phyloP scores from a whole-genome alignment of 1,140 invertebrate genomes.

The Drosophila ambigua region DNA sequence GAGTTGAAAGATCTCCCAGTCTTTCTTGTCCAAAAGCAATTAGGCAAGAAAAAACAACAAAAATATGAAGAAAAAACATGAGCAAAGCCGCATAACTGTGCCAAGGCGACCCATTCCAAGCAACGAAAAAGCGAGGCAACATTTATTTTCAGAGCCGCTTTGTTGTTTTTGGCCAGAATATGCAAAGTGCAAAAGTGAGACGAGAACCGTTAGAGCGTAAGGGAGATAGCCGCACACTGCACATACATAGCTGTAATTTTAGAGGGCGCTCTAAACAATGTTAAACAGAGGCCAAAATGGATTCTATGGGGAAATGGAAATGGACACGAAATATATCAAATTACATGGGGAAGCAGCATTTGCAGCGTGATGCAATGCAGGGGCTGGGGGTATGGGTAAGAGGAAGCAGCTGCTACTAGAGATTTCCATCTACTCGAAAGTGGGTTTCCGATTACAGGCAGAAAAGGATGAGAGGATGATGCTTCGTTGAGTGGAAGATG shows the following conservation, averaged over 20 bases:
- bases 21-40: not conserved
- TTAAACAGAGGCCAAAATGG: slow-evolving; percentile 65
- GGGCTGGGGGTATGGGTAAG: not conserved
- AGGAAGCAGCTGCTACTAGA: slow-evolving; percentile 39
- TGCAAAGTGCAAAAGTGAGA: slow-evolving; percentile 32
- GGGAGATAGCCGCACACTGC: not conserved
- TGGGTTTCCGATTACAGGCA: slow-evolving; percentile 32
- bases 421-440: slow-evolving; percentile 41
- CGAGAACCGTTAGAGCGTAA: slow-evolving; percentile 21
- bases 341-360: slow-evolving; percentile 41
- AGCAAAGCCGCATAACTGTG: slow-evolving; percentile 75
- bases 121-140: slow-evolving; percentile 15
- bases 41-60: slow-evolving; percentile 25
- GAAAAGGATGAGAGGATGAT: slow-evolving; percentile 1
- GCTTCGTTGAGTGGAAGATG: slow-evolving; percentile 30
- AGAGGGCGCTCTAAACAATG: slow-evolving; percentile 49
- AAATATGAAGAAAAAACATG: slow-evolving; percentile 33
- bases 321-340: slow-evolving; percentile 50
- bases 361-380: slow-evolving; percentile 38
- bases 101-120: slow-evolving; percentile 60
- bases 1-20: not conserved
- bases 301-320: slow-evolving; percentile 38
- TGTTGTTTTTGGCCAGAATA: slow-evolving; percentile 42
- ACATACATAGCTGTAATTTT: slow-evolving; percentile 36
- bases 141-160: slow-evolving; percentile 18